Evolutionary conservation across 2,113 vertebrate genomes (phyloP).

Genomic region (Microcebus tavaratra): DNA sequence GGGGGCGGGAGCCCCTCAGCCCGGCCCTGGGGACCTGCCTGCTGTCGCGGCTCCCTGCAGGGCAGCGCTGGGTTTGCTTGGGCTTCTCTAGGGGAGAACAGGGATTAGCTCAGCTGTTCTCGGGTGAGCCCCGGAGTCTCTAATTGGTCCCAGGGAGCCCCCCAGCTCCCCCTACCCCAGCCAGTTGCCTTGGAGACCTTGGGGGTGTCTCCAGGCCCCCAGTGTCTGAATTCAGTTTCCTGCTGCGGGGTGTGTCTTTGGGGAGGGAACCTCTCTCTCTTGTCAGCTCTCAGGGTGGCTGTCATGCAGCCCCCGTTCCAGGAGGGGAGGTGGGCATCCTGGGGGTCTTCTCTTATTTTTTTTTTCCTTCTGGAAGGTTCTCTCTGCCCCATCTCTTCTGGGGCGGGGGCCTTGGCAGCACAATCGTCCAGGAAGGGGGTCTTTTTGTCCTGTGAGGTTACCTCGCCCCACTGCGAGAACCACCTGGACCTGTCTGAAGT

Average conservation of each 20-base stretch:
- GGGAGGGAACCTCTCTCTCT: neutral
- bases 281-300: neutral
- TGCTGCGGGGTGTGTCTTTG: neutral
- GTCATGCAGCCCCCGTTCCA: neutral
- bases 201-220: neutral
- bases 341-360: neutral
- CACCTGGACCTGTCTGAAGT: neutral
- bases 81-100: neutral
- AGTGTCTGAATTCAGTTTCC: neutral
- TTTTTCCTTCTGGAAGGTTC: slow-evolving; percentile 26
- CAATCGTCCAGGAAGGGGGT: slow-evolving; percentile 49
- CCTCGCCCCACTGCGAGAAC: neutral
- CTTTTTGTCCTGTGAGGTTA: neutral
- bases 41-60: rapidly evolving
- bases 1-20: too few relatives aligned
- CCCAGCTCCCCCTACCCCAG: neutral
- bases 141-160: slow-evolving; percentile 45
- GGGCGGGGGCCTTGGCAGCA: neutral
- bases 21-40: neutral
- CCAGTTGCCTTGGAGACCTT: neutral
- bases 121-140: neutral
- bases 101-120: neutral
- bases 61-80: rapidly evolving
- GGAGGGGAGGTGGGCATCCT: neutral
- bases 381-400: neutral